Evolutionary conservation across 1,140 invertebrate genomes (phyloP).

Genomic region (Sycophaga agraensis): DNA sequence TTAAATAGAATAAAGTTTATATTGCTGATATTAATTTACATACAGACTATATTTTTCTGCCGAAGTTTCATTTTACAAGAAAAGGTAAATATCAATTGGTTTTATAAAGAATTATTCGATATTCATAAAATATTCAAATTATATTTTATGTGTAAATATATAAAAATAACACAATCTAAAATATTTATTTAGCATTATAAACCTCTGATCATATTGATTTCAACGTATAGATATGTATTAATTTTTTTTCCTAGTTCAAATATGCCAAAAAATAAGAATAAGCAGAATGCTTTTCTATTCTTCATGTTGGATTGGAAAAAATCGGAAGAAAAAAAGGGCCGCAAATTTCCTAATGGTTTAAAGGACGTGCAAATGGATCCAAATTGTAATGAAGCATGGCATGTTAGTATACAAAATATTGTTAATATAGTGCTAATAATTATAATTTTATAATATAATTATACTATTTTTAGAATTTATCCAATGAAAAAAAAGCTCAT

Average conservation of each 20-base stretch:
- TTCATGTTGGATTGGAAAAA: conserved; percentile 53
- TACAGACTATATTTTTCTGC: too few relatives aligned
- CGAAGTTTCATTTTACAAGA: too few relatives aligned
- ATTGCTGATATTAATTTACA: too few relatives aligned
- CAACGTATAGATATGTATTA: too few relatives aligned
- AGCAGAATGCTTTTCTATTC: conserved; percentile 52
- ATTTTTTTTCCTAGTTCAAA: not conserved
- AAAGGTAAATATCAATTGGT: too few relatives aligned
- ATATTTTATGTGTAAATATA: too few relatives aligned
- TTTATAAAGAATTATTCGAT: too few relatives aligned
- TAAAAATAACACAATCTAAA: too few relatives aligned
- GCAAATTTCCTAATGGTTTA: conserved; percentile 44
- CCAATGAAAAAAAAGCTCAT: conserved; percentile 24
- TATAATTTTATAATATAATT: not conserved
- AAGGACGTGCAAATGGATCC: conserved; percentile 42
- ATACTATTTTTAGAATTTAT: conserved; percentile 30
- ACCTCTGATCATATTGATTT: too few relatives aligned
- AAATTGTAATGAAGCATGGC: conserved; percentile 40
- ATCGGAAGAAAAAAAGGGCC: conserved; percentile 46
- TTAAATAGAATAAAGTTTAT: too few relatives aligned
- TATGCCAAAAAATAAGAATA: conserved; percentile 53
- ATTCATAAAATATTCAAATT: too few relatives aligned
- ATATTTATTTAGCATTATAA: too few relatives aligned
- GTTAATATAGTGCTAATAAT: not conserved
- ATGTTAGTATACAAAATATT: conserved; percentile 23